These are phyloP conservation scores for Sinocyclocheilus anophthalmus DNA, from an alignment of 2,113 vertebrate species.

Conservation along the genomic window DNA sequence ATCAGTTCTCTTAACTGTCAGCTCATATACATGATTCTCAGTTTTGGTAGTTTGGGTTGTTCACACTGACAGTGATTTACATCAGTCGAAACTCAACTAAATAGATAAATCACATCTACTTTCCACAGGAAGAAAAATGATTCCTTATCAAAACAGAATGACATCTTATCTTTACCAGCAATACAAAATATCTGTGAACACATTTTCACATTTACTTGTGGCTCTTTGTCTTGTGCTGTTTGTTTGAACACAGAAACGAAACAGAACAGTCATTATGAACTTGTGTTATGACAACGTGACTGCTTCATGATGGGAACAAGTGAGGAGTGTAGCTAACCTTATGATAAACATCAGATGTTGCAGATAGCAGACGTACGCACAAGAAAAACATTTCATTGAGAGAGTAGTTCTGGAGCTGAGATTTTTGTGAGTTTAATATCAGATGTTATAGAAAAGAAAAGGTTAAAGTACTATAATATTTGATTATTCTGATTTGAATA, in stretches of 20 bases:
- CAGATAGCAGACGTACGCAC: neutral
- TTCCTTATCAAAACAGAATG: neutral
- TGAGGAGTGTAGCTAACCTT: neutral
- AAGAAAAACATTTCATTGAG: neutral
- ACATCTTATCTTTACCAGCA: neutral
- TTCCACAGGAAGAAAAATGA: neutral
- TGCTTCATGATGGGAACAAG: neutral
- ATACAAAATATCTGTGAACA: neutral
- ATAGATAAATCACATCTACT: neutral
- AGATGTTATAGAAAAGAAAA: neutral
- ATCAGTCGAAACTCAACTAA: neutral
- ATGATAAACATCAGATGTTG: neutral
- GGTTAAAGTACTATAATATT: too few relatives aligned
- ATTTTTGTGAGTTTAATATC: neutral
- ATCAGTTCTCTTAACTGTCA: too few relatives aligned
- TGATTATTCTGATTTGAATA: neutral
- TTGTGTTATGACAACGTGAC: neutral
- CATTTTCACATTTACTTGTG: neutral
- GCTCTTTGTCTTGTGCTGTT: too few relatives aligned
- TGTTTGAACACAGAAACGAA: neutral
- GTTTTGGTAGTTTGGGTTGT: neutral
- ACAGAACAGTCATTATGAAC: neutral
- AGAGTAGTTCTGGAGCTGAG: too few relatives aligned
- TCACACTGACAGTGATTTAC: neutral
- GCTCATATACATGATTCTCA: too few relatives aligned